Percentiles rank a stretch among this genome's conserved stretches.
phyloP scores from a whole-genome alignment of 1,140 invertebrate genomes.

The Pogonomyrmex barbatus region DNA sequence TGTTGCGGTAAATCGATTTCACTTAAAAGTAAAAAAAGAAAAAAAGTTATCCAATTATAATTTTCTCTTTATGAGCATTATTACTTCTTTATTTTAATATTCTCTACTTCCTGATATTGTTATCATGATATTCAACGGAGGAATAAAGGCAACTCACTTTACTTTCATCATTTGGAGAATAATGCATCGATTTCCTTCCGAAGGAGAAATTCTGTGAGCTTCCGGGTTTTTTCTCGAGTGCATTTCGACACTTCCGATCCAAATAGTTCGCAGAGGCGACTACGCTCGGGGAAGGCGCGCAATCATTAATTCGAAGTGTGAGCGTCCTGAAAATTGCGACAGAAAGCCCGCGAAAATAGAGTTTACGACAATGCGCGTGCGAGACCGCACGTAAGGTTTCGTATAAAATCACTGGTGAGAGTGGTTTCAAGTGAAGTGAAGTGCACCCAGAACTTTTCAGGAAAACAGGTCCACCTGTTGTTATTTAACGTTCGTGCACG shows the following conservation, averaged over 20 bases:
- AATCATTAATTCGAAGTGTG: constrained; percentile 8
- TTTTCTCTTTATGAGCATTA: constrained; percentile 23
- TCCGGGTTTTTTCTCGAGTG: not conserved
- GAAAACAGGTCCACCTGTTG: constrained; percentile 5
- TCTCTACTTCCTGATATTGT: not conserved
- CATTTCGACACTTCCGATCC: constrained; percentile 30
- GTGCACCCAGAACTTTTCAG: constrained; percentile 61
- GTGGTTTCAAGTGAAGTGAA: constrained; percentile 54
- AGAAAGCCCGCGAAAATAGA: constrained; percentile 27
- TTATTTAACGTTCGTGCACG: constrained; percentile 47
- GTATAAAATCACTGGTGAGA: constrained; percentile 66
- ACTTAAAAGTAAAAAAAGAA: constrained; percentile 18
- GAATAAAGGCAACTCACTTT: not conserved
- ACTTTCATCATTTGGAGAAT: constrained; percentile 25
- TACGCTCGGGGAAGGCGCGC: not conserved
- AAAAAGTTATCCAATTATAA: constrained; percentile 18
- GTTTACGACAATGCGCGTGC: constrained; percentile 42
- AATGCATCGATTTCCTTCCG: constrained; percentile 18
- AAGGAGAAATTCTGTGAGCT: constrained; percentile 9
- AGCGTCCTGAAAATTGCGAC: not conserved
- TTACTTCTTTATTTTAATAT: constrained; percentile 5
- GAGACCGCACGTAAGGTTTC: constrained; percentile 43
- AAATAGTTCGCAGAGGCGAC: not conserved
- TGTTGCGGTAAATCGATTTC: constrained; percentile 36
- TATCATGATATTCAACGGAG: not conserved